Evolutionary conservation across 2,797 vertebrate species (phyloP).

Genomic region (Microcaecilia unicolor): DNA sequence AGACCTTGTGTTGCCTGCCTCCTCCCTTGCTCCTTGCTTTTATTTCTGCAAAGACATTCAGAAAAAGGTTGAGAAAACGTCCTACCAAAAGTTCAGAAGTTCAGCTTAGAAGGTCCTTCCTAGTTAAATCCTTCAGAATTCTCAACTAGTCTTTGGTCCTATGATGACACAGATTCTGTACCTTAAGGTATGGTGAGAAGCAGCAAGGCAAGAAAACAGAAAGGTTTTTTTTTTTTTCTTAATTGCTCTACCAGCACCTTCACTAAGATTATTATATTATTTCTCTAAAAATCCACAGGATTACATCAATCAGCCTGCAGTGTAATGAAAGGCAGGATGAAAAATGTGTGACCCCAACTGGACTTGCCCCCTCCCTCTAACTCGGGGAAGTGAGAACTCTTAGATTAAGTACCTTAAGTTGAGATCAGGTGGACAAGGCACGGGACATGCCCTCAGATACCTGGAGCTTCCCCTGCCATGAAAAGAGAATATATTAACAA

Average conservation of each 20-base stretch:
- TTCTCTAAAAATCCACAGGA: no score
- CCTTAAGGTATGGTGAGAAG: no score
- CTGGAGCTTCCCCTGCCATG: conserved; percentile 12
- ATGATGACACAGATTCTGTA: no score
- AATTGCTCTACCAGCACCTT: not conserved
- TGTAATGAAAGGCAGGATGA: not conserved
- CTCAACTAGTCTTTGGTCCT: no score
- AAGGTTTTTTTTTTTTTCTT: not conserved
- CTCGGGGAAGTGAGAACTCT: conserved; percentile 4
- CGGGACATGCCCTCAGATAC: conserved; percentile 10
- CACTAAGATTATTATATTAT: accelerated
- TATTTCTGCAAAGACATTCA: no score
- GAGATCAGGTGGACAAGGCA: conserved; percentile 22
- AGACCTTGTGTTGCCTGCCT: no score
- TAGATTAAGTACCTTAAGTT: conserved; percentile 25
- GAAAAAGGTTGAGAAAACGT: no score
- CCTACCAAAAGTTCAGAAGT: no score
- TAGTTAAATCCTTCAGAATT: no score
- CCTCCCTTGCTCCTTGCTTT: no score
- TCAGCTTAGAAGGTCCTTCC: no score
- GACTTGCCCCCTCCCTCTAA: conserved; percentile 20
- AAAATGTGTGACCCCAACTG: conserved; percentile 8
- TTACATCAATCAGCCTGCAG: no score
- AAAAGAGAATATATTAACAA: conserved; percentile 19
- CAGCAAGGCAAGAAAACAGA: not conserved